Evolutionary conservation across 2,113 vertebrate genomes (phyloP).

Genomic region (Pao palembangensis): DNA sequence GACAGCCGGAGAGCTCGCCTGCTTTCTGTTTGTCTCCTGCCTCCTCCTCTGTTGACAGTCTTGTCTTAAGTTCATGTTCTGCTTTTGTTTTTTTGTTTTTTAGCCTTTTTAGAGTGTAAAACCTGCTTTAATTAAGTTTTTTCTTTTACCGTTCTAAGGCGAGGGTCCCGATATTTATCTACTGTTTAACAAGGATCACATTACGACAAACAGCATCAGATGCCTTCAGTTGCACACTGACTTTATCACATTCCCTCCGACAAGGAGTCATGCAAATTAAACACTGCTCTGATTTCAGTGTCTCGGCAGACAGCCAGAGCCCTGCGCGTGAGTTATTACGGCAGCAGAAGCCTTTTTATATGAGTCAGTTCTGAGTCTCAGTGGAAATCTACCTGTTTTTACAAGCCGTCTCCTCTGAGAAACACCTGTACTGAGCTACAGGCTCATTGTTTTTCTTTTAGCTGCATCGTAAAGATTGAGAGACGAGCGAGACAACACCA

Average conservation of each 20-base stretch:
- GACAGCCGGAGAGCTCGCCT: conserved; percentile 54
- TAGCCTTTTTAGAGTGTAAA: conserved; percentile 43
- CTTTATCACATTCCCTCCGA: conserved; percentile 19
- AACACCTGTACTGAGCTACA: conserved; percentile 73
- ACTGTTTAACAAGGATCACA: conserved; percentile 46
- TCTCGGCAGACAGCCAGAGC: conserved; percentile 58
- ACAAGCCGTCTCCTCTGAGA: conserved; percentile 74
- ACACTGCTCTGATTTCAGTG: conserved; percentile 61
- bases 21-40: conserved; percentile 53
- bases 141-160: conserved; percentile 53
- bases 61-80: conserved; percentile 46
- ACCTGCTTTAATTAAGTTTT: conserved; percentile 32
- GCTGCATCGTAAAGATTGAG: conserved; percentile 71
- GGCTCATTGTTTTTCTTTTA: conserved; percentile 71
- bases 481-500: conserved; percentile 72
- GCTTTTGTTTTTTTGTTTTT: conserved; percentile 50
- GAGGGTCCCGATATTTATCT: conserved; percentile 56
- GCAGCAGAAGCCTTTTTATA: conserved; percentile 62
- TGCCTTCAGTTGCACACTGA: conserved; percentile 19
- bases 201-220: conserved; percentile 49
- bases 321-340: conserved; percentile 58
- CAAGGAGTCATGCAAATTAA: conserved; percentile 64
- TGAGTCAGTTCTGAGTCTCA: conserved; percentile 66
- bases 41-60: conserved; percentile 58
- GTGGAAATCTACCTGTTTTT: conserved; percentile 77